phyloP scores from a whole-genome alignment of 2,888 invertebrate genomes.

The Heliconius erato region DNA sequence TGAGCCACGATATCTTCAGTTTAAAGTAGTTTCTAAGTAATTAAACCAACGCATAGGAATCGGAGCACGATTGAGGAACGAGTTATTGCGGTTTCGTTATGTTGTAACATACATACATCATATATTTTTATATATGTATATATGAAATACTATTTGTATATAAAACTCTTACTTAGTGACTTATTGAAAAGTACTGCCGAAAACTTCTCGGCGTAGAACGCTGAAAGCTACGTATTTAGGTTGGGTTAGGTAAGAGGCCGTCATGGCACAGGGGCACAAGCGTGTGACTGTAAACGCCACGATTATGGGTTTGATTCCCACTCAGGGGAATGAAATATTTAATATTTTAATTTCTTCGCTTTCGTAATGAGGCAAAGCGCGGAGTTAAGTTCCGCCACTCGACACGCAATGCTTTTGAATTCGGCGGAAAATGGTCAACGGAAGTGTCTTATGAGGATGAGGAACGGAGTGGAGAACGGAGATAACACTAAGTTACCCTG shows the following conservation, averaged over 20 bases:
- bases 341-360: not conserved
- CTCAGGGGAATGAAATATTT: no score
- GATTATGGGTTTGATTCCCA: no score
- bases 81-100: constrained; percentile 14
- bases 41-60: not conserved
- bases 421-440: not conserved
- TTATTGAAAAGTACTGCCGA: no score
- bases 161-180: not conserved
- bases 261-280: no score
- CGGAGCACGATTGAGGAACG: constrained; percentile 22
- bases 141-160: not conserved
- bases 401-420: not conserved
- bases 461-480: not conserved
- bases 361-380: not conserved
- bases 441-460: not conserved
- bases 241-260: no score
- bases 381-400: no score
- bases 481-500: not conserved
- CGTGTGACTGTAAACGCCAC: no score
- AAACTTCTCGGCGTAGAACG: no score
- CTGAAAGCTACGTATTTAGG: no score
- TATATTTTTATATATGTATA: not conserved
- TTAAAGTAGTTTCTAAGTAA: constrained; percentile 13
- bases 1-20: not conserved
- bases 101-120: constrained; percentile 18